Percentiles rank a stretch among this genome's conserved stretches.
phyloP scores from a whole-genome alignment of 1,140 invertebrate species.

The Dendroctonus valens region DNA sequence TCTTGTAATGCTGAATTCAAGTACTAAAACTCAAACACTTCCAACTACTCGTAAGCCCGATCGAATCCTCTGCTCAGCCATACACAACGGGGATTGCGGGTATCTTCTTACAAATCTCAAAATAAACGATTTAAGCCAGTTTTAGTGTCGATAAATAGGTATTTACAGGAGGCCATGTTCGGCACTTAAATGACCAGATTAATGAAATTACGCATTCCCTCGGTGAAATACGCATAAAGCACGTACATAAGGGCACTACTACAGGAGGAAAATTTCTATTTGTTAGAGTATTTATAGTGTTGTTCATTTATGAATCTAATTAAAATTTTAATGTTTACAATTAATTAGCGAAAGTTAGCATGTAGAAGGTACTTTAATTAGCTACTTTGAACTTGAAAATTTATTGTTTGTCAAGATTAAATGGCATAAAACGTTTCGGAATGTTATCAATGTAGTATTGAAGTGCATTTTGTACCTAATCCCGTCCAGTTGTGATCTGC shows the following conservation, averaged over 20 bases:
- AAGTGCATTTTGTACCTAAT: too few species aligned
- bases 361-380: too few species aligned
- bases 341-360: too few species aligned
- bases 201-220: slow-evolving; percentile 27
- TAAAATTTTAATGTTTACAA: neutral
- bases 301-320: neutral
- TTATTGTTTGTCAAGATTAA: too few species aligned
- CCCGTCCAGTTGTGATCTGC: too few species aligned
- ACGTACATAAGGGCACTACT: slow-evolving; percentile 6
- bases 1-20: too few species aligned
- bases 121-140: slow-evolving; percentile 27
- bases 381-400: too few species aligned
- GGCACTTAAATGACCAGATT: slow-evolving; percentile 25
- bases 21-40: too few species aligned
- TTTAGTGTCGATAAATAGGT: slow-evolving; percentile 26
- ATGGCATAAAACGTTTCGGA: too few species aligned
- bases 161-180: slow-evolving; percentile 25
- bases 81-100: neutral
- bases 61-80: neutral
- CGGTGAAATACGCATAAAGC: slow-evolving; percentile 25
- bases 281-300: neutral
- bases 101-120: slow-evolving; percentile 26
- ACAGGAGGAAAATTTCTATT: neutral
- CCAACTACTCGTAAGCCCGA: neutral
- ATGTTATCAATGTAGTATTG: too few species aligned